Conservation (phyloP, 2,888 invertebrate species). For the Augiades crinisus region DNA sequence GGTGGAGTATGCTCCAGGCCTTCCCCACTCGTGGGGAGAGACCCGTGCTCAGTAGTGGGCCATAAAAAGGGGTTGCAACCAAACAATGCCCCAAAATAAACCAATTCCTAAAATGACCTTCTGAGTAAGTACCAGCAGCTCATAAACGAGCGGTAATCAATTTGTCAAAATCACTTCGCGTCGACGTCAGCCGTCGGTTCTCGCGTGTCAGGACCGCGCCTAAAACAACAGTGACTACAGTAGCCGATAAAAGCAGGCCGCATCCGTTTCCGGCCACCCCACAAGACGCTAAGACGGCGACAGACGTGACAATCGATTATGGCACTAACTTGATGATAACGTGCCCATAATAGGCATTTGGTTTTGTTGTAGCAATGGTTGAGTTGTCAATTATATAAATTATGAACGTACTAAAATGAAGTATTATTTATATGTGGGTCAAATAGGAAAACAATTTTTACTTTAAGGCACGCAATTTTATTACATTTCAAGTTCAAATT, state of each 20-base stretch:
- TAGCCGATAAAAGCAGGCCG: conserved; percentile 55
- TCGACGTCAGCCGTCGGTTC: conserved; percentile 42
- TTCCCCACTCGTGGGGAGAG: no score
- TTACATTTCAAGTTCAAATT: no score
- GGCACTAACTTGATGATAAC: neutral
- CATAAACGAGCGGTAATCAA: conserved; percentile 24
- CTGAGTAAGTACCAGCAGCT: conserved; percentile 9
- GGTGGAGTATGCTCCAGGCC: no score
- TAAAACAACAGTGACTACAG: conserved; percentile 44
- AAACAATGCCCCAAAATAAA: conserved; percentile 2
- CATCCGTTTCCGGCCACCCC: conserved; percentile 66
- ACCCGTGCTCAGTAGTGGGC: no score
- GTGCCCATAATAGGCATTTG: no score
- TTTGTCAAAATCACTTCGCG: conserved; percentile 27
- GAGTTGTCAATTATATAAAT: no score
- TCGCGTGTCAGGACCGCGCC: conserved; percentile 37
- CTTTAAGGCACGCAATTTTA: no score
- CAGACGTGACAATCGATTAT: conserved; percentile 30
- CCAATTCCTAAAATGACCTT: conserved; percentile 12
- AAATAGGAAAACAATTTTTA: no score
- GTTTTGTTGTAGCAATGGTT: no score
- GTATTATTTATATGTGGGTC: no score
- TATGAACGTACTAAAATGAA: no score
- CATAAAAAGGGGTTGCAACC: no score
- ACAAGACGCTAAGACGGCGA: conserved; percentile 50